A percentile compares a stretch with the other conserved stretches of the same genome.
Conservation (phyloP, 2,888 invertebrate genomes). For the Catocala nupta region DNA sequence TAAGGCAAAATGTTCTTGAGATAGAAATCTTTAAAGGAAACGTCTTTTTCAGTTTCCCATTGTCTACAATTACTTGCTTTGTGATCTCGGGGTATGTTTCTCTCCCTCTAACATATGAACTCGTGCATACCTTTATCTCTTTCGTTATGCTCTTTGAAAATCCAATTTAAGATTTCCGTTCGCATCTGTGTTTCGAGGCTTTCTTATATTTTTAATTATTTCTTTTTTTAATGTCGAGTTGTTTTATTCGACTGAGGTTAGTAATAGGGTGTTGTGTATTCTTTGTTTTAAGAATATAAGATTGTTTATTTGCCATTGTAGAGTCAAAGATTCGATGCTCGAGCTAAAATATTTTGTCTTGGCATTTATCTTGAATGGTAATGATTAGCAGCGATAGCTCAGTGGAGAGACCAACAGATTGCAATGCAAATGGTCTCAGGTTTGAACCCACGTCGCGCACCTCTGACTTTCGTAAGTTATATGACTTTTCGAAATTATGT, state of each 20-base stretch:
- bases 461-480: too few species aligned
- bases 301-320: too few species aligned
- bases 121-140: constrained; percentile 54
- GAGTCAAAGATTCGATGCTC: too few species aligned
- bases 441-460: too few species aligned
- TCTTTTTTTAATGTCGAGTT: constrained; percentile 44
- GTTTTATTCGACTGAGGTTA: constrained; percentile 50
- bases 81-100: constrained; percentile 63
- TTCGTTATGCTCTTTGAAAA: constrained; percentile 66
- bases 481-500: too few species aligned
- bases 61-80: constrained; percentile 86
- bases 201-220: constrained; percentile 59
- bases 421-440: too few species aligned
- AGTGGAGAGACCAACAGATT: too few species aligned
- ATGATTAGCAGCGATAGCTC: too few species aligned
- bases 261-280: constrained; percentile 21
- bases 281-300: background rate
- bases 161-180: constrained; percentile 80
- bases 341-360: too few species aligned
- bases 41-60: constrained; percentile 85
- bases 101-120: constrained; percentile 58
- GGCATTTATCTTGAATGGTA: too few species aligned
- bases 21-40: constrained; percentile 86
- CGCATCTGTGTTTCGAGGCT: constrained; percentile 60
- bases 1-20: constrained; percentile 80